These are phyloP conservation scores for Caenorhabditis doughertyi DNA, from an alignment of 2,888 invertebrate genomes.

Conservation along the genomic window DNA sequence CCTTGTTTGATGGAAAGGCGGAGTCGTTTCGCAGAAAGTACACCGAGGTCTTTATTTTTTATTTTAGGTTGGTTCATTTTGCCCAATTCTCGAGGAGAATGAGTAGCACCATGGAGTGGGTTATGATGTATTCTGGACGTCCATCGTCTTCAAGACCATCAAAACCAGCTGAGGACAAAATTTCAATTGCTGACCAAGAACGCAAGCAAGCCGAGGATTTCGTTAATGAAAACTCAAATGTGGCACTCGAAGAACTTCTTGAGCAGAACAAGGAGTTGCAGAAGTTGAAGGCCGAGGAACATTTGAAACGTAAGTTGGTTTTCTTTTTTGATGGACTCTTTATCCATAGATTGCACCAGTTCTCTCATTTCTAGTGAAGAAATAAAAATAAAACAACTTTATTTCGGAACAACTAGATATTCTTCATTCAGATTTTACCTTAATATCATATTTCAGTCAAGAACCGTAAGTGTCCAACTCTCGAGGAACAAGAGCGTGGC, in stretches of 20 bases:
- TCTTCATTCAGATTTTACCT: not conserved
- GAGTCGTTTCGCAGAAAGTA: not conserved
- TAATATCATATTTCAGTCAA: constrained; percentile 35
- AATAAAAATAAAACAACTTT: too few relatives aligned
- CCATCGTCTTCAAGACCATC: constrained; percentile 15
- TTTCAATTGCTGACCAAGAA: constrained; percentile 23
- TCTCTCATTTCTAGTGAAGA: too few relatives aligned
- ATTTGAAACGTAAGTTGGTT: constrained; percentile 18
- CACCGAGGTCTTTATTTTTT: not conserved
- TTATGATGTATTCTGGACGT: constrained; percentile 33
- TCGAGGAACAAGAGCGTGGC: constrained; percentile 39
- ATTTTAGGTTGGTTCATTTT: constrained; percentile 12
- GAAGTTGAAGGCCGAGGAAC: constrained; percentile 16
- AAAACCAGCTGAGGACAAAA: not conserved
- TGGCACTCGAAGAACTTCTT: constrained; percentile 19
- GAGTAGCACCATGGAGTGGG: constrained; percentile 27
- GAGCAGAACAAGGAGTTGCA: constrained; percentile 23
- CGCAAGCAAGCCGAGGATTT: constrained; percentile 29
- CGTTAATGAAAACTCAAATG: constrained; percentile 11
- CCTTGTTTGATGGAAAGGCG: constrained; percentile 35
- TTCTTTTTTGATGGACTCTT: too few relatives aligned
- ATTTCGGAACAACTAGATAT: too few relatives aligned
- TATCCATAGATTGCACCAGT: too few relatives aligned
- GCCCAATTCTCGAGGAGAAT: too few relatives aligned
- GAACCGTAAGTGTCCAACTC: constrained; percentile 8